Conservation (phyloP, 2,797 vertebrate species). For the Centroberyx gerrardi region DNA sequence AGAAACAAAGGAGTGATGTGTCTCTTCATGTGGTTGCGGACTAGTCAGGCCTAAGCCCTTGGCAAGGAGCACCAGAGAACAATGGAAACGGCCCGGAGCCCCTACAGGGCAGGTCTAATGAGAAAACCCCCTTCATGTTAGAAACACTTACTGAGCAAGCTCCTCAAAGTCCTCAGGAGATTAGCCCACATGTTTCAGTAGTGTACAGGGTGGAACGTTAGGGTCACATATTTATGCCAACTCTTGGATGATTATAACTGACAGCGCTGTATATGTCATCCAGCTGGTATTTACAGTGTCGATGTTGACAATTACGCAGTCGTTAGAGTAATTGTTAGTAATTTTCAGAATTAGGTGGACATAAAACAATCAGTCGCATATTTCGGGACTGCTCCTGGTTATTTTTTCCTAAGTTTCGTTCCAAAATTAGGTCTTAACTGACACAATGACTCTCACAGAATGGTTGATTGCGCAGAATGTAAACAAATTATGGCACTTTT, state of each 20-base stretch:
- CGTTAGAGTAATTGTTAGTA: constrained; percentile 28
- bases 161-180: constrained; percentile 45
- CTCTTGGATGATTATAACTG: constrained; percentile 43
- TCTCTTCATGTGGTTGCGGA: constrained; percentile 67
- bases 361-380: constrained; percentile 11
- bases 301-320: constrained; percentile 17
- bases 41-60: constrained; percentile 53
- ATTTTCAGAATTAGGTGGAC: constrained; percentile 27
- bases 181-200: constrained; percentile 45
- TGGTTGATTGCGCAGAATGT: neutral
- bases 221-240: constrained; percentile 43
- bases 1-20: constrained; percentile 76
- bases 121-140: constrained; percentile 55
- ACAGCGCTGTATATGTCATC: constrained; percentile 7
- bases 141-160: constrained; percentile 5
- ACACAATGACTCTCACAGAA: neutral
- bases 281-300: constrained; percentile 38
- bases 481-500: too few relatives aligned
- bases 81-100: constrained; percentile 66
- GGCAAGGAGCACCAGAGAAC: constrained; percentile 66
- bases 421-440: too few relatives aligned
- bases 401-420: neutral
- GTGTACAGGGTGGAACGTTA: constrained; percentile 38
- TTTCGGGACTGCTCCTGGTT: neutral
- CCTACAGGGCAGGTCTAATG: constrained; percentile 60